These are phyloP conservation scores for Alca torda DNA, from an alignment of 2,797 vertebrate genomes.

Conservation along the genomic window DNA sequence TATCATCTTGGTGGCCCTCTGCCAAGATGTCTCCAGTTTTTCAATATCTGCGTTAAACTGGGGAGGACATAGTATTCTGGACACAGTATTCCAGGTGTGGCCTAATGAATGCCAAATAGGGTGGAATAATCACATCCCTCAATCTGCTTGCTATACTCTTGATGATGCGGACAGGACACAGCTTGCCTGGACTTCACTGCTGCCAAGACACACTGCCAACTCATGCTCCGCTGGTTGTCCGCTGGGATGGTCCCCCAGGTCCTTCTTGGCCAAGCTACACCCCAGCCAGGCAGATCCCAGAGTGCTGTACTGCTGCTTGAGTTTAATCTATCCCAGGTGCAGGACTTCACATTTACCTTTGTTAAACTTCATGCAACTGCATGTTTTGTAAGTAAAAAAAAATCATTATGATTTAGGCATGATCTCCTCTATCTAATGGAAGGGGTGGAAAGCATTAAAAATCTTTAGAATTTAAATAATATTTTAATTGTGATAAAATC, in stretches of 20 bases:
- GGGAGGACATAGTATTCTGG: background rate
- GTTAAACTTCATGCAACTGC: background rate
- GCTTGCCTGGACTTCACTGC: background rate
- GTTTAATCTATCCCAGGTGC: background rate
- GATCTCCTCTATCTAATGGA: background rate
- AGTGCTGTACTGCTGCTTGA: background rate
- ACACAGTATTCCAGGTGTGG: background rate
- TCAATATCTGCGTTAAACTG: background rate
- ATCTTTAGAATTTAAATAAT: background rate
- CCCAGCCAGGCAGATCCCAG: background rate
- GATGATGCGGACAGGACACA: background rate
- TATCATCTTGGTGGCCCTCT: background rate
- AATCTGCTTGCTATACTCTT: background rate
- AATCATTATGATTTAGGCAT: background rate
- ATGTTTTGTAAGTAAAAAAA: background rate
- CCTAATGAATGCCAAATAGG: background rate
- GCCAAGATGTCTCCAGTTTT: background rate
- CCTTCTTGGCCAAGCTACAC: background rate
- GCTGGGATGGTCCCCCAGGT: background rate
- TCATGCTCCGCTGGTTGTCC: background rate
- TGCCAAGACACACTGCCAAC: background rate
- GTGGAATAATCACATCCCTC: background rate
- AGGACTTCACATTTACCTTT: background rate
- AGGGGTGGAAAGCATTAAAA: background rate
- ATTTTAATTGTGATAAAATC: background rate